Evolutionary conservation across 2,113 vertebrate species (phyloP).

Genomic region (Cheilinus undulatus): DNA sequence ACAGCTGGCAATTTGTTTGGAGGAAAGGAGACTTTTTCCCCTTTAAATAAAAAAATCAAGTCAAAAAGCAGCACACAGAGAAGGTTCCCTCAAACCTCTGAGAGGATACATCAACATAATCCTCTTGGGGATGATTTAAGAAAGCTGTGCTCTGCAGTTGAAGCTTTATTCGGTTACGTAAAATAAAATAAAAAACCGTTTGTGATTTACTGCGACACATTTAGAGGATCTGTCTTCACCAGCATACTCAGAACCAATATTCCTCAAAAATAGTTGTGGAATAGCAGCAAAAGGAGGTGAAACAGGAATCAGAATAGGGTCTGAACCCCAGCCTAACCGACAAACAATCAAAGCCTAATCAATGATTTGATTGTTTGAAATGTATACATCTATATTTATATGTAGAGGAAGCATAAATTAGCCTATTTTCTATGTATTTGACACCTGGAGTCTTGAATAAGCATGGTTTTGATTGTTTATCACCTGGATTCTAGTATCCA

Average conservation of each 20-base stretch:
- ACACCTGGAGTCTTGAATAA: no score
- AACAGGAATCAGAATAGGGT: not conserved
- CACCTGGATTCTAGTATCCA: no score
- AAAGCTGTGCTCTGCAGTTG: slow-evolving; percentile 34
- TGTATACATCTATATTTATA: no score
- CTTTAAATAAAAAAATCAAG: not conserved
- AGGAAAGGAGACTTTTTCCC: not conserved
- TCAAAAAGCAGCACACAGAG: not conserved
- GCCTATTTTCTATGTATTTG: no score
- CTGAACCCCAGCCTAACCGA: not conserved
- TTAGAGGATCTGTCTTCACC: slow-evolving; percentile 21
- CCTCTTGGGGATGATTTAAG: slow-evolving; percentile 38
- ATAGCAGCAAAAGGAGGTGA: not conserved
- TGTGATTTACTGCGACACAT: slow-evolving; percentile 12
- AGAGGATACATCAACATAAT: slow-evolving; percentile 42
- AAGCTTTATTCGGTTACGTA: slow-evolving; percentile 34
- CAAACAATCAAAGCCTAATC: not conserved
- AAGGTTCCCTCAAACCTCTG: slow-evolving; percentile 3
- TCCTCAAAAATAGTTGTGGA: not conserved
- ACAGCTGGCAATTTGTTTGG: slow-evolving; percentile 13
- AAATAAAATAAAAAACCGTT: slow-evolving; percentile 40
- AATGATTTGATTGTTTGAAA: not conserved
- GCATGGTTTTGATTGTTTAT: no score
- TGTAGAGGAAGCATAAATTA: no score
- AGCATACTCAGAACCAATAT: not conserved